Evolutionary conservation across 1,140 invertebrate species (phyloP).

Genomic region (Zaprionus taronus): DNA sequence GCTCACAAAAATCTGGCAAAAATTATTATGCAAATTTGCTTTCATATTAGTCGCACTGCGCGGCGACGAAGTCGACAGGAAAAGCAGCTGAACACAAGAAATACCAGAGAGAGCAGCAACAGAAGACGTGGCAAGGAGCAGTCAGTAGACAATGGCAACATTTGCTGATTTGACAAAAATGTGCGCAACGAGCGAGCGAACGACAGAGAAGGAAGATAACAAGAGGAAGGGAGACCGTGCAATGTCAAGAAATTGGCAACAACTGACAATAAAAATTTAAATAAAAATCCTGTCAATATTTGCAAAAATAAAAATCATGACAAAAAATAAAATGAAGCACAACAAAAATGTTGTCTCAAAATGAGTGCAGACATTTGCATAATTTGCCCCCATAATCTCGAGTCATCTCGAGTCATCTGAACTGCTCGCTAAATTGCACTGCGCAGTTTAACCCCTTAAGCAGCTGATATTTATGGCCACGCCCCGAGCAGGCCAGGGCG

Average conservation of each 20-base stretch:
- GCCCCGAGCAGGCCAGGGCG: neutral
- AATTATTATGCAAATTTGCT: slow-evolving; percentile 82
- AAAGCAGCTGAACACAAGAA: slow-evolving; percentile 11
- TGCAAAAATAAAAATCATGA: slow-evolving; percentile 51
- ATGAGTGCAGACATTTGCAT: slow-evolving; percentile 79
- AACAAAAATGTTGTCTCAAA: slow-evolving; percentile 69
- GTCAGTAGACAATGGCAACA: slow-evolving; percentile 76
- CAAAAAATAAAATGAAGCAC: slow-evolving; percentile 39
- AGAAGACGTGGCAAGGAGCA: slow-evolving; percentile 48
- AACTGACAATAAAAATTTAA: slow-evolving; percentile 71
- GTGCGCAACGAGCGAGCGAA: slow-evolving; percentile 26
- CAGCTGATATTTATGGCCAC: slow-evolving; percentile 11
- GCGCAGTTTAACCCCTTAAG: slow-evolving; percentile 49
- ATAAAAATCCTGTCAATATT: slow-evolving; percentile 80
- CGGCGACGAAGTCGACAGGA: slow-evolving; percentile 49
- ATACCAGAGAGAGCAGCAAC: slow-evolving; percentile 42
- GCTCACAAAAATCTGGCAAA: slow-evolving; percentile 65
- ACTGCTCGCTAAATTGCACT: slow-evolving; percentile 38
- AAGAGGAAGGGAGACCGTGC: neutral
- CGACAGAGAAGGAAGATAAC: neutral
- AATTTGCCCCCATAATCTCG: slow-evolving; percentile 69
- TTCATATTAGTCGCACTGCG: slow-evolving; percentile 77
- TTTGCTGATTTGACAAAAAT: slow-evolving; percentile 81
- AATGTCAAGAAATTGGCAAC: slow-evolving; percentile 71
- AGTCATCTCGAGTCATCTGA: slow-evolving; percentile 63